Base-by-base conservation (phyloP, 2,797 vertebrate genomes). In the Glyptemys insculpta region DNA sequence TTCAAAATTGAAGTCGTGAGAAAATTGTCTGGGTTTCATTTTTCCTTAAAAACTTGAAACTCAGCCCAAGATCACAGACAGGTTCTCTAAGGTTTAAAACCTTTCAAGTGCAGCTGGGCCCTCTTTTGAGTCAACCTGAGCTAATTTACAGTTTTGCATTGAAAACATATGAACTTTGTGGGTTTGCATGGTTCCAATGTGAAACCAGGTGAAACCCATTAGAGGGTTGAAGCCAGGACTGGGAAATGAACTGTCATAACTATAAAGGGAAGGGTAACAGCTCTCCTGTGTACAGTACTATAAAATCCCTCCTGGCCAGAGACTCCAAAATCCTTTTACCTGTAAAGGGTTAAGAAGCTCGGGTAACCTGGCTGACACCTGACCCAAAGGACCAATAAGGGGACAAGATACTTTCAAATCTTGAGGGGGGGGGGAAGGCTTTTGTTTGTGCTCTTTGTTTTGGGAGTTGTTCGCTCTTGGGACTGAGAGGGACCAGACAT, bases 11-110 rank as follows among this genome's bases (percentile, higher is more conserved):
- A 83, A 85, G 85, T 18, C 78, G 80, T 72, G 68, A 93, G 91
- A 94, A 78, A 88, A 54, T 18, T 23, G n/a, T 49, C 59, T 54
- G 7, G 23, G 11, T 91, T 93, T 88, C 79, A 52, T 72, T 72
- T 81, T 79, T 94, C 7, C 52, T 96, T 93, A 85, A 92, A 91
- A 79, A 83, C n/a, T 79, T 96, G 86, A 93, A 86, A 87, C 50
- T 76, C 92, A 84, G 84, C 41, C 62, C 80, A 82, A 92, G 83
- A 37, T 92, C 87, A 88, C 81, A 91, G 88, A 94, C 50, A 74
- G 78, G 12, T 95, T 18, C 14, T 87, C 12, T 53, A 72, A 74
- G 87, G 57, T 96, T 97, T 95, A 92, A 78, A 90, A 72, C 11
- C 29, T 86, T 44, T 54, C 85, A 96, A 92, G 92, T 95, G 81